phyloP scores from a whole-genome alignment of 2,113 vertebrate genomes.

The Lamprologus lemairii region DNA sequence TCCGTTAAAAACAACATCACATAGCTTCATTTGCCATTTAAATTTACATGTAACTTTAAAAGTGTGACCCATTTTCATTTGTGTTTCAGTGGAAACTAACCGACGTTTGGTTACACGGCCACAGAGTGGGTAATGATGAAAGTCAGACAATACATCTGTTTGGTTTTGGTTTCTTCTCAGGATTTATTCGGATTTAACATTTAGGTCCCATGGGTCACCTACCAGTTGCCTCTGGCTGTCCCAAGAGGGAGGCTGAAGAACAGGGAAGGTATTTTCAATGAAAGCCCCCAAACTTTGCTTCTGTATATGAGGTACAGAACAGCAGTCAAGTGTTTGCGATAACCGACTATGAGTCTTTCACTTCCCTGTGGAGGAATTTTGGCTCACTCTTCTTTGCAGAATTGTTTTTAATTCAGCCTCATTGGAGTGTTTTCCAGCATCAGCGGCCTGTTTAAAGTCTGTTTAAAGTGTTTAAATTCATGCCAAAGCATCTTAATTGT shows the following conservation, averaged over 20 bases:
- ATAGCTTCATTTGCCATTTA: background rate
- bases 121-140: background rate
- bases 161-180: background rate
- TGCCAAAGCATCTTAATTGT: background rate
- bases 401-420: background rate
- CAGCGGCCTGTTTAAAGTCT: background rate
- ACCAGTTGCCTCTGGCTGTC: background rate
- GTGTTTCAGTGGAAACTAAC: background rate
- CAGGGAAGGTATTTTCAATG: background rate
- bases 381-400: background rate
- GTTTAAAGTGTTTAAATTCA: background rate
- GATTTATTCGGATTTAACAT: fast-evolving
- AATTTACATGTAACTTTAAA: background rate
- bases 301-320: background rate
- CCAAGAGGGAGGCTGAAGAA: background rate
- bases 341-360: background rate
- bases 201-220: background rate
- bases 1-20: background rate
- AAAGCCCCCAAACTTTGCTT: background rate
- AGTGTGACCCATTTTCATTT: background rate
- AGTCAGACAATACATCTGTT: background rate
- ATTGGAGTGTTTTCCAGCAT: background rate
- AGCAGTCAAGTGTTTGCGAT: background rate
- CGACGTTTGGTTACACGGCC: background rate
- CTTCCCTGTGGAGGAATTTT: background rate